phyloP scores from a whole-genome alignment of 37 sponge, comb jelly and placozoan genomes.

The Ianthella basta region DNA sequence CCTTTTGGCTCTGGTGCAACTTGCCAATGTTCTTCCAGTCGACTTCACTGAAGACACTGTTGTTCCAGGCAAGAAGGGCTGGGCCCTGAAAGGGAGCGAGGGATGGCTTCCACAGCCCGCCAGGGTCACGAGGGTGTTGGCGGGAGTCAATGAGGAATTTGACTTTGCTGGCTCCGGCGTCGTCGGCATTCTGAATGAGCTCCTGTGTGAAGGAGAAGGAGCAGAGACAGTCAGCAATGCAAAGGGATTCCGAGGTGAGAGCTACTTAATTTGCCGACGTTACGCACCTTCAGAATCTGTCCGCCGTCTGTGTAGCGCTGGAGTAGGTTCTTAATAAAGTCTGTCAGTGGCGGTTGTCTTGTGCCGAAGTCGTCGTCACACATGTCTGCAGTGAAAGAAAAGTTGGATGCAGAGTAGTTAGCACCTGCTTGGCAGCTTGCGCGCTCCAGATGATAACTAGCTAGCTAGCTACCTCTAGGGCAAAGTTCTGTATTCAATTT shows the following conservation, averaged over 20 bases:
- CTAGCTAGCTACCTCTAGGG: no score
- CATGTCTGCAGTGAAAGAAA: no score
- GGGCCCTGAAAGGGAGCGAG: conserved; percentile 77
- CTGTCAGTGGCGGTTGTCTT: conserved; percentile 24
- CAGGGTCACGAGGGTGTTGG: conserved; percentile 41
- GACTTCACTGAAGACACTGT: conserved; percentile 59
- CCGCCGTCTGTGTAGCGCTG: conserved; percentile 31
- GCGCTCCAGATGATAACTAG: no score
- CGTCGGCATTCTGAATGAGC: conserved; percentile 87
- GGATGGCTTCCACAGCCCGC: conserved; percentile 34
- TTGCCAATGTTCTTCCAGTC: conserved; percentile 81
- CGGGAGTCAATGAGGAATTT: conserved; percentile 67
- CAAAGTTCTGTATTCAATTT: no score
- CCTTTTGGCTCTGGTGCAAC: conserved; percentile 71
- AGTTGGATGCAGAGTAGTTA: no score
- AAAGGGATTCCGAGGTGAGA: no score
- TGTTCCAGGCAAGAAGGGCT: conserved; percentile 73
- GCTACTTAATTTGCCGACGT: no score
- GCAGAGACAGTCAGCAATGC: no score
- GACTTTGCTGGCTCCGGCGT: conserved; percentile 74
- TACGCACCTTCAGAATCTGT: conserved; percentile 16
- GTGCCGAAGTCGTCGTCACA: conserved; percentile 22
- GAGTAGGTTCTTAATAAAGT: conserved; percentile 21
- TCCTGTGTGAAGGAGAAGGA: conserved; percentile 35
- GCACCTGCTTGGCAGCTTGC: no score